Conservation (phyloP, 2,888 invertebrate species). For the Vandiemenella viatica region DNA sequence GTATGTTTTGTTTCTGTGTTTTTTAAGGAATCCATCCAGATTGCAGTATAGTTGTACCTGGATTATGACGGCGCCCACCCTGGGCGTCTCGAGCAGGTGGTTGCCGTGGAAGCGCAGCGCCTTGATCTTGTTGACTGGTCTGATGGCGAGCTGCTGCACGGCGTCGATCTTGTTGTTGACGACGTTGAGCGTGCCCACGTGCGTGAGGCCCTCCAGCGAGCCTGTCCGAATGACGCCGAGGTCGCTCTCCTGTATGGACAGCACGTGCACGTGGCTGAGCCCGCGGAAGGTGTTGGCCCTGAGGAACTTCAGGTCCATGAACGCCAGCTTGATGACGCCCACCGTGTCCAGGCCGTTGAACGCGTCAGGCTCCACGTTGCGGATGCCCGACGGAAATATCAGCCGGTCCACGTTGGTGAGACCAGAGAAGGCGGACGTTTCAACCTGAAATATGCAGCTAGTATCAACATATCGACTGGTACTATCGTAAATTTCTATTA, state of each 20-base stretch:
- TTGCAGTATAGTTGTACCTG: too few relatives aligned
- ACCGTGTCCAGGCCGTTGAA: slow-evolving; percentile 70
- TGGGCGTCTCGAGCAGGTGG: slow-evolving; percentile 64
- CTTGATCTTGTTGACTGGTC: slow-evolving; percentile 53
- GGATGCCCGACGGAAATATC: slow-evolving; percentile 67
- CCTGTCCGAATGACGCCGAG: slow-evolving; percentile 56
- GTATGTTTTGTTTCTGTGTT: too few relatives aligned
- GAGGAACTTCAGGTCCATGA: slow-evolving; percentile 64
- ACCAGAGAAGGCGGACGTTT: slow-evolving; percentile 70
- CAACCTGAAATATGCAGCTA: slow-evolving; percentile 45
- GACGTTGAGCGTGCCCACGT: slow-evolving; percentile 57
- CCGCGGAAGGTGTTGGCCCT: slow-evolving; percentile 60
- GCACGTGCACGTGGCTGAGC: slow-evolving; percentile 53
- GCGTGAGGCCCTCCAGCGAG: slow-evolving; percentile 59
- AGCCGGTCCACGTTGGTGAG: slow-evolving; percentile 69
- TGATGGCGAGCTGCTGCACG: slow-evolving; percentile 57
- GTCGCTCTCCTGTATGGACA: slow-evolving; percentile 70
- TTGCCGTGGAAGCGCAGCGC: slow-evolving; percentile 64
- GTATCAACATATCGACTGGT: too few relatives aligned
- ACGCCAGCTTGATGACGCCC: slow-evolving; percentile 64
- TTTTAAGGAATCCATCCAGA: too few relatives aligned
- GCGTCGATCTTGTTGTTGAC: slow-evolving; percentile 74
- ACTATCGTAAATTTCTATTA: too few relatives aligned
- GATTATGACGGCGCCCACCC: slow-evolving; percentile 47
- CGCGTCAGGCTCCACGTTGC: slow-evolving; percentile 59